Conservation (phyloP, 1,140 invertebrate genomes). For the Spodoptera frugiperda region DNA sequence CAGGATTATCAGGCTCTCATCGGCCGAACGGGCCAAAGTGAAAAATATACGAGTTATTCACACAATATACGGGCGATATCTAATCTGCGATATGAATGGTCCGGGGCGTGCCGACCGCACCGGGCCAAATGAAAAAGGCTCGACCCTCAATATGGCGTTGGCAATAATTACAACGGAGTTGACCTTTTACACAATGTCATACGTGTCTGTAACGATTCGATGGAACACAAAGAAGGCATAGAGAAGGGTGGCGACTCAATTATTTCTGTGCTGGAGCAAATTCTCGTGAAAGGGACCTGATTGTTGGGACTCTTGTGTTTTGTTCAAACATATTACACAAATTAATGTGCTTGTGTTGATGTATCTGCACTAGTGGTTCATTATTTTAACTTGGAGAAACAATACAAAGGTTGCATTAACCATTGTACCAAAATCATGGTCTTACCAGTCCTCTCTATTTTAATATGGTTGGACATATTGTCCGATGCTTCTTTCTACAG, state of each 20-base stretch:
- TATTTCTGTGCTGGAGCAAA: conserved; percentile 30
- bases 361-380: neutral
- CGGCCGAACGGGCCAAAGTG: conserved; percentile 3
- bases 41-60: conserved; percentile 44
- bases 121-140: conserved; percentile 46
- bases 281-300: conserved; percentile 31
- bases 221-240: conserved; percentile 38
- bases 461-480: too few species aligned
- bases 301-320: neutral
- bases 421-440: neutral
- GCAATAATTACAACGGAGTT: conserved; percentile 46
- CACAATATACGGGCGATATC: conserved; percentile 48
- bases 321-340: neutral
- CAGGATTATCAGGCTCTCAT: conserved; percentile 33
- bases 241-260: conserved; percentile 45
- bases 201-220: conserved; percentile 43
- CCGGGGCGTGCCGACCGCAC: conserved; percentile 24
- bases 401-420: neutral
- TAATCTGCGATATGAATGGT: conserved; percentile 51
- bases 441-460: neutral
- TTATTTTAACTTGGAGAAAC: neutral
- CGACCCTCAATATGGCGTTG: conserved; percentile 45
- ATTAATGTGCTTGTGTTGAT: conserved; percentile 16
- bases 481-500: too few species aligned
- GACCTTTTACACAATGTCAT: conserved; percentile 48